Conservation (phyloP, 92 coral and sea anemone genomes). For the Epizoanthus stellaris region DNA sequence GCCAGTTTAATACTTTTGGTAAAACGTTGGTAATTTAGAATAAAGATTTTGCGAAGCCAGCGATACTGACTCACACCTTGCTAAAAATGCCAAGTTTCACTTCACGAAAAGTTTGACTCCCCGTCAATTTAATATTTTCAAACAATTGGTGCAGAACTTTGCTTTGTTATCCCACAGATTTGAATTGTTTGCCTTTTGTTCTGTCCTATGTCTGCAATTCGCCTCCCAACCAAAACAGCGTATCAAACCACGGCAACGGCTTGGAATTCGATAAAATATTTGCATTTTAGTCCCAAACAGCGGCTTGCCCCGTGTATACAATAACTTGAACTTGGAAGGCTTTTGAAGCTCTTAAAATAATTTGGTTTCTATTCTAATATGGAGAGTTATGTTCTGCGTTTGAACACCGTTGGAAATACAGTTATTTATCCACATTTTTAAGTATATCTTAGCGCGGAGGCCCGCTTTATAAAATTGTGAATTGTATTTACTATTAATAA, state of each 20-base stretch:
- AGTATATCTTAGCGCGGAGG: background rate
- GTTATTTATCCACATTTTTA: background rate
- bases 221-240: background rate
- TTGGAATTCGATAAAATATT: background rate
- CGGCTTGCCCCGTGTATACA: background rate
- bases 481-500: no score
- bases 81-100: background rate
- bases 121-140: background rate
- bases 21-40: background rate
- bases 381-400: no score
- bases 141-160: background rate
- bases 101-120: constrained; percentile 5
- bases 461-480: no score
- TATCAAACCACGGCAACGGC: background rate
- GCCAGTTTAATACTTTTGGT: background rate
- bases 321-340: no score
- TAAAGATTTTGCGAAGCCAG: background rate
- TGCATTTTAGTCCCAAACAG: background rate
- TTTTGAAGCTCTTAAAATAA: no score
- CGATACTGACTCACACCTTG: background rate
- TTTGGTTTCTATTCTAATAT: no score
- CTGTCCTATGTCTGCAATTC: background rate
- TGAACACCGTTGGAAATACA: no score
- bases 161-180: background rate
- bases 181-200: background rate